Base-by-base conservation (phyloP, 2,113 vertebrate species). In the Burhinus oedicnemus region DNA sequence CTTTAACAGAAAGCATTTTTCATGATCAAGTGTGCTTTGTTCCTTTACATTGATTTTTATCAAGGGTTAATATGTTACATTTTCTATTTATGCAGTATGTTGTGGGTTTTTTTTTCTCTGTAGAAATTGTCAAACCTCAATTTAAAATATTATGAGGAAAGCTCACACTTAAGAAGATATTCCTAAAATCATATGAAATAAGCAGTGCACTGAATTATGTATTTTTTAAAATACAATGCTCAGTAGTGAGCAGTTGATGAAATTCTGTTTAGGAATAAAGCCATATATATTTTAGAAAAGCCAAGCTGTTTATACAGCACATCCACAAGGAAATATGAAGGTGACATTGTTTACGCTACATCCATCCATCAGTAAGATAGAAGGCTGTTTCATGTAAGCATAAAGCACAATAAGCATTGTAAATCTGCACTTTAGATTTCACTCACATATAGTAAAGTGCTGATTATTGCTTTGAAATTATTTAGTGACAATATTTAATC, bases 301-400 rank as follows among this genome's bases (percentile, higher is more conserved):
- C 25, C 12, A 65, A 68, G 68, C 55, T 81, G 42, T 71, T 79
- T 82, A 58, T 58, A 75, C 11, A 70, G n/a, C 57, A 66, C 36
- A 32, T 76, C 52, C 26, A 55, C n/a, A 88, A 93, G 71, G 38
- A 60, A 89, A 89, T 81, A 36, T 23, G 64, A 97, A 96, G 81
- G 75, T 93, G 77, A 66, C 57, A 42, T 52, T 44, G 47, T 89
- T 95, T 96, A 71, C n/a, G 76, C 45, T 80, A 57, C 34, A 55
- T 5, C 15, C 51, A 83, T 81, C 60, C n/a, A 87, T 96, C 74
- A 72, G 65, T 83, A 76, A 60, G 36, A 60, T 84, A 89, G 65
- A 92, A 83, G 11, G 42, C 27, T 77, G 15, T 58, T 90, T 83
- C 76, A 60, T 0, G 2, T 52, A 60, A 87, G 52, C 38, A 49